phyloP scores from a whole-genome alignment of 2,113 vertebrate genomes.

The Chionis minor region DNA sequence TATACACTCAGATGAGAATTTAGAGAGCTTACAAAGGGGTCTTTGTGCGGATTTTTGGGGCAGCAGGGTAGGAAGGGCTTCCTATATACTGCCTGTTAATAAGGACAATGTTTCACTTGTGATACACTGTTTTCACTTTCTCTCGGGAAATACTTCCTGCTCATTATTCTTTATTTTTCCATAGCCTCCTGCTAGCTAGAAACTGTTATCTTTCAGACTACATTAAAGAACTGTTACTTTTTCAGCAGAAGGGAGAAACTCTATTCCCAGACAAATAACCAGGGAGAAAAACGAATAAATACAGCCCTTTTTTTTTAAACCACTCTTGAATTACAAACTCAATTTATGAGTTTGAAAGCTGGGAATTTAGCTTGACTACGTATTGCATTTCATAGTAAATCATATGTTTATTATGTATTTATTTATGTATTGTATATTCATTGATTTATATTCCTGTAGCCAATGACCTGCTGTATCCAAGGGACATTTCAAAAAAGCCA shows the following conservation, averaged over 20 bases:
- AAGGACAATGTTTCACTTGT: conserved; percentile 34
- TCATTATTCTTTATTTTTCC: conserved; percentile 43
- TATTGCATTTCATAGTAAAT: not conserved
- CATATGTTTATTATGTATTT: not conserved
- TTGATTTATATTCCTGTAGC: not conserved
- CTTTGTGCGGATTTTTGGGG: not conserved
- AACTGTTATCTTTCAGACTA: conserved; percentile 22
- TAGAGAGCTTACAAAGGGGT: not conserved
- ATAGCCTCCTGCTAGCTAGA: not conserved
- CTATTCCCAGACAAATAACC: conserved; percentile 49
- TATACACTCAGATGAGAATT: not conserved
- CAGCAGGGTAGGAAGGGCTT: not conserved
- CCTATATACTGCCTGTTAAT: conserved; percentile 19
- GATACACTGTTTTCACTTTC: not conserved
- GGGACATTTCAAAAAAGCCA: not conserved
- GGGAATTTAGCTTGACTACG: not conserved
- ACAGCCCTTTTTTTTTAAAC: not conserved
- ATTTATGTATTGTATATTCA: not conserved
- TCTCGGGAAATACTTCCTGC: conserved; percentile 31
- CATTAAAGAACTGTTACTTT: conserved; percentile 38
- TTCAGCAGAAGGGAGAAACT: conserved; percentile 8
- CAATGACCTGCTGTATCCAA: not conserved
- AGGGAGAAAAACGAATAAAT: conserved; percentile 27
- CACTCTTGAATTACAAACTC: conserved; percentile 11
- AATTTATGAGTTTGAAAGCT: conserved; percentile 23